Conservation (phyloP, 2,113 vertebrate genomes). For the Pan paniscus region DNA sequence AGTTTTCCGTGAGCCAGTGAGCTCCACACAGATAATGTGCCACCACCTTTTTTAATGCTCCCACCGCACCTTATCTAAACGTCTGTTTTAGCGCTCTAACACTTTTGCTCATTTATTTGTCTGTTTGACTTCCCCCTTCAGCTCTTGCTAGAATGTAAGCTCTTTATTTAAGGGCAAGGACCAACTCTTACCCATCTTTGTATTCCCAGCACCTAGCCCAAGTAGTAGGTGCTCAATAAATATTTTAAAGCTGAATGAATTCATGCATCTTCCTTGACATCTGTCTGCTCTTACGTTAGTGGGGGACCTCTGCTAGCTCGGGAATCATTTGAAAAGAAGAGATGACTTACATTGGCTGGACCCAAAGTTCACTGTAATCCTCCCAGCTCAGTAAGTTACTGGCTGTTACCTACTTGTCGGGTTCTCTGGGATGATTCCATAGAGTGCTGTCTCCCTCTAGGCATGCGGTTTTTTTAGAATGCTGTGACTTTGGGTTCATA, state of each 20-base stretch:
- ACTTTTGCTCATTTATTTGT: neutral
- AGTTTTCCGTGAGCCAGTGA: neutral
- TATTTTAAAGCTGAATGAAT: neutral
- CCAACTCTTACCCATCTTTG: neutral
- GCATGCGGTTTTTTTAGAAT: neutral
- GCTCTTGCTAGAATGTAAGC: neutral
- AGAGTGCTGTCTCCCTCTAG: neutral
- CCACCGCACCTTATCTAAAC: neutral
- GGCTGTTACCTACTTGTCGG: neutral
- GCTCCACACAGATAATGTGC: neutral
- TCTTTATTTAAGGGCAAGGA: constrained; percentile 31
- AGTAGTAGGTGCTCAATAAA: constrained; percentile 40
- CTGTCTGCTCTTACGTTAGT: neutral
- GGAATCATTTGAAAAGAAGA: neutral
- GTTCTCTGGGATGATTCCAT: neutral
- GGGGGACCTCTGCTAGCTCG: neutral
- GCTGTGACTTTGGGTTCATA: constrained; percentile 19
- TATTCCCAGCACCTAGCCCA: neutral
- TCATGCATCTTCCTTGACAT: neutral
- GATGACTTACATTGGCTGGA: neutral
- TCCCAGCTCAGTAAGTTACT: neutral
- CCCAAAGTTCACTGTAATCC: neutral
- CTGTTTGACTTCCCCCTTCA: neutral
- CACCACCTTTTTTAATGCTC: neutral
- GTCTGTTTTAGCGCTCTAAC: neutral